Evolutionary conservation across 92 coral and sea anemone genomes (phyloP).

Genomic region (Phymanthus crucifer): DNA sequence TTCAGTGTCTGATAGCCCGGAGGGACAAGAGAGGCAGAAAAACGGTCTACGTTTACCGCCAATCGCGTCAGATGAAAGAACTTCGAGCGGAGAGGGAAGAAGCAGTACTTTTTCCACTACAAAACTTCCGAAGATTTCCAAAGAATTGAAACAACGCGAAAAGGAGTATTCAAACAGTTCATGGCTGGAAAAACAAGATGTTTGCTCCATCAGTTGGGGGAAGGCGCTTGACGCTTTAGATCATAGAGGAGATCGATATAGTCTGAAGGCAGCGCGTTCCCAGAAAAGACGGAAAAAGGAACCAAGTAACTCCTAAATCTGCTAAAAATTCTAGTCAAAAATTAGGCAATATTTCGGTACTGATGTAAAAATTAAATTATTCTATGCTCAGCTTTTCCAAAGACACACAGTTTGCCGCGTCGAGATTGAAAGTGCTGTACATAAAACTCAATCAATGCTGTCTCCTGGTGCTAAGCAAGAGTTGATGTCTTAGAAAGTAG

Average conservation of each 20-base stretch:
- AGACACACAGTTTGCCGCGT: too few relatives aligned
- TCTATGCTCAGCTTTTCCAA: background rate
- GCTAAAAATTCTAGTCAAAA: background rate
- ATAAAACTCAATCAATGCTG: too few relatives aligned
- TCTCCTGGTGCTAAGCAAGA: too few relatives aligned
- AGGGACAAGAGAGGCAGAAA: constrained; percentile 34
- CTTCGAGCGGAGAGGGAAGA: constrained; percentile 41
- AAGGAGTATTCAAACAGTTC: constrained; percentile 15
- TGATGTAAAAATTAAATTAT: background rate
- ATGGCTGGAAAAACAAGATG: constrained; percentile 71
- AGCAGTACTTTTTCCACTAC: constrained; percentile 40
- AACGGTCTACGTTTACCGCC: constrained; percentile 66
- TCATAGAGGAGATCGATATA: background rate
- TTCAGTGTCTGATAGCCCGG: constrained; percentile 46
- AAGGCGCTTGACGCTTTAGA: constrained; percentile 72
- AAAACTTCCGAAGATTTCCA: constrained; percentile 64
- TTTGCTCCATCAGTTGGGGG: constrained; percentile 70
- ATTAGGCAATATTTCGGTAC: too few relatives aligned
- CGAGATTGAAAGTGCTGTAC: too few relatives aligned
- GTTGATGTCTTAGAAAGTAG: too few relatives aligned
- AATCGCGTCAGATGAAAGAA: constrained; percentile 56
- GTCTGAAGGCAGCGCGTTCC: background rate
- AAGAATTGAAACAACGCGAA: constrained; percentile 36
- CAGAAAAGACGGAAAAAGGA: constrained; percentile 27
- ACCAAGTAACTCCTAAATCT: background rate